A percentile compares a stretch with the other conserved stretches of the same genome.
These are phyloP conservation scores for Craseonycteris thonglongyai DNA, from an alignment of 2,113 vertebrate genomes.

Conservation along the genomic window DNA sequence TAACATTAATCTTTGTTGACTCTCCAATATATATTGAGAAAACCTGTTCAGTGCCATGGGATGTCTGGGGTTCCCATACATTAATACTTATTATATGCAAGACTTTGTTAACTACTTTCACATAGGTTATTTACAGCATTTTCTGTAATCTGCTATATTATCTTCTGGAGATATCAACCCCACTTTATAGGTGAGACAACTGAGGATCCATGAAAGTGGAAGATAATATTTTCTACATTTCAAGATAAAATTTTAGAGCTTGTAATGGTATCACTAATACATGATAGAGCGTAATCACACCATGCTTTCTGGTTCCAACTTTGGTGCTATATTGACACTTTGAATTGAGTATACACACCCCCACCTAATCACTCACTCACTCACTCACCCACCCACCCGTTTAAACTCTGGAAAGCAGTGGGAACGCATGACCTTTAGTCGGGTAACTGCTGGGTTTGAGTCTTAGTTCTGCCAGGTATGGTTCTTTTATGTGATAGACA, in stretches of 20 bases:
- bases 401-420: neutral
- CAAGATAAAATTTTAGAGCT: neutral
- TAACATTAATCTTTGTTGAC: neutral
- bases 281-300: neutral
- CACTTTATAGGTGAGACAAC: neutral
- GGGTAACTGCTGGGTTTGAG: neutral
- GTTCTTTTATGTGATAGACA: neutral
- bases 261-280: neutral
- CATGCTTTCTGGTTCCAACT: neutral
- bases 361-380: neutral
- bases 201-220: neutral
- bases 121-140: neutral
- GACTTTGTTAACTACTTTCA: neutral
- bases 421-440: neutral
- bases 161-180: neutral
- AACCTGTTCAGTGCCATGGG: neutral
- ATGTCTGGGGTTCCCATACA: neutral
- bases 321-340: neutral
- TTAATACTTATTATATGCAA: neutral
- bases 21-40: neutral
- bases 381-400: too few relatives aligned
- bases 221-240: neutral
- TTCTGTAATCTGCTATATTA: neutral
- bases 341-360: neutral
- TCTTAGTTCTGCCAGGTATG: neutral